Evolutionary conservation across 1,140 invertebrate species (phyloP).

Genomic region (Archivesica marissinica): DNA sequence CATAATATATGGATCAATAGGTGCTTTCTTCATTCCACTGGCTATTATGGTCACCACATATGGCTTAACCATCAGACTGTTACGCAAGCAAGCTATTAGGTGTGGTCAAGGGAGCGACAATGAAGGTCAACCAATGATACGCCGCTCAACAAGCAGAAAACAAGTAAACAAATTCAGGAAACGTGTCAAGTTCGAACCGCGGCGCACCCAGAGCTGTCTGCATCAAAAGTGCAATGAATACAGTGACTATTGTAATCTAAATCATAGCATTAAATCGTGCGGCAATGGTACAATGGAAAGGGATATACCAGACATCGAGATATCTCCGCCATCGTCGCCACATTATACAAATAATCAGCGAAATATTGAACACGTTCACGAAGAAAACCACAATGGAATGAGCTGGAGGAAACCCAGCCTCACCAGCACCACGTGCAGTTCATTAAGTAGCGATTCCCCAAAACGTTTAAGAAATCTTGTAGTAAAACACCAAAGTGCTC

Average conservation of each 20-base stretch:
- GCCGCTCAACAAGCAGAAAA: constrained; percentile 73
- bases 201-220: constrained; percentile 57
- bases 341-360: not conserved
- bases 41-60: constrained; percentile 97
- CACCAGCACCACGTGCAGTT: constrained; percentile 30
- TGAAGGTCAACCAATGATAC: constrained; percentile 76
- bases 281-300: not conserved
- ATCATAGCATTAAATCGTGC: constrained; percentile 14
- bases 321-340: constrained; percentile 52
- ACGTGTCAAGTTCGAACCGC: constrained; percentile 65
- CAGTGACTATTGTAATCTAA: constrained; percentile 21
- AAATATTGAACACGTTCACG: constrained; percentile 22
- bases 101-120: constrained; percentile 67
- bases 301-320: not conserved
- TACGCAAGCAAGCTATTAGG: constrained; percentile 77
- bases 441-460: constrained; percentile 44
- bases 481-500: constrained; percentile 77
- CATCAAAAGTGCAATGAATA: constrained; percentile 27
- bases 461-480: constrained; percentile 73
- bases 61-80: constrained; percentile 91
- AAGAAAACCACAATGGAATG: constrained; percentile 59
- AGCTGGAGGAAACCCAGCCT: constrained; percentile 48
- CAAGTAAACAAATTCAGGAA: constrained; percentile 60
- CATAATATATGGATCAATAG: constrained; percentile 95
- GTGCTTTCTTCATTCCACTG: constrained; percentile 98